Base-by-base conservation (phyloP, 2,888 invertebrate species). In the Microctonus brassicae region DNA sequence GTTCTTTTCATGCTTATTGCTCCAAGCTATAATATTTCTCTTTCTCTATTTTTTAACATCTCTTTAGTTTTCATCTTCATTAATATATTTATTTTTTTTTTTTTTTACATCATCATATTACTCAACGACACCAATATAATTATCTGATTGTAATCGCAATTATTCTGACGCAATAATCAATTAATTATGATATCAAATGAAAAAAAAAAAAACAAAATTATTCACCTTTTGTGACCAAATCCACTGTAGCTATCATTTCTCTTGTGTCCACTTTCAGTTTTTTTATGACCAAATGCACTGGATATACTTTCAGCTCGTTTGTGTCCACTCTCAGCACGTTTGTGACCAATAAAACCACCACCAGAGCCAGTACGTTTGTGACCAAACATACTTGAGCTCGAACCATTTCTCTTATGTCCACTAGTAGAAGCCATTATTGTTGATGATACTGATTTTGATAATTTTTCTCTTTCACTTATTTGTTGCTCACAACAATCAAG, bases 301-400 rank as follows among this genome's bases (percentile, higher is more conserved):
- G 86, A 85, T 82, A 87, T 86, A 80, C 86, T 86, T 76, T 87
- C 87, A 77, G 86, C 84, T 63, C 86, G 82, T 74, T 80, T 84
- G 77, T 86, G 86, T 42, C 84, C 86, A 78, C 82, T 81, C 76
- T 85, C 85, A 52, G 84, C 79, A 53, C 85, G 80, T 78, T 84
- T 86, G 81, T 86, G 85, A 69, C 83, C 86, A 65, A 83, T 81
- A 71, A 86, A 84, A n/a, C 67, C 72, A 57, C 86, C 85, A 61
- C 84, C 84, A 36, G 85, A 84, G 66, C 84, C 86, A 60, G 83
- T 82, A 13, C 85, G 80, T 70, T 78, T 83, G 80, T 86, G 86
- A 62, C 82, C 80, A 74, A 86, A 84, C 83, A 86, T 86, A 70
- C 86, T 84, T 62, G 86, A 85, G 71, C 83, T 85, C 70, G 85